These are phyloP conservation scores for Xiphorhynchus erythropygius DNA, from an alignment of 2,797 vertebrate genomes.

Conservation along the genomic window DNA sequence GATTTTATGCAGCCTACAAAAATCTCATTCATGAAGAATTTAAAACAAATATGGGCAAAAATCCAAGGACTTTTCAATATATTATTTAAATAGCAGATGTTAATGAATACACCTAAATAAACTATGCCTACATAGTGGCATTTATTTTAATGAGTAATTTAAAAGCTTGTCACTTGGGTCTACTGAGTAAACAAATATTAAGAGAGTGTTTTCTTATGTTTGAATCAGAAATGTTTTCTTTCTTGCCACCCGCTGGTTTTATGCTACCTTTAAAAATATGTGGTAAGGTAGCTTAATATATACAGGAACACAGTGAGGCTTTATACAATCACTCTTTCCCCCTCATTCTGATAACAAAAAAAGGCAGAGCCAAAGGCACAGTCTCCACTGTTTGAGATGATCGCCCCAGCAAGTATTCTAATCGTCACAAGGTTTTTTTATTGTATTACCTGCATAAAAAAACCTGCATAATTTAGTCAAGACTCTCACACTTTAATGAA, in stretches of 20 bases:
- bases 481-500: background rate
- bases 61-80: constrained; percentile 11
- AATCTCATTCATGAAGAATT: background rate
- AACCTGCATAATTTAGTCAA: background rate
- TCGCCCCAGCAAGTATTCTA: background rate
- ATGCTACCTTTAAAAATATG: background rate
- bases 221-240: constrained; percentile 15
- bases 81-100: constrained; percentile 25
- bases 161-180: background rate
- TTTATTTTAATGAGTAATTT: constrained; percentile 24
- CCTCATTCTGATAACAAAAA: background rate
- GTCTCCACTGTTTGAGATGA: background rate
- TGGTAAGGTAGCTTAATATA: background rate
- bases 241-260: background rate
- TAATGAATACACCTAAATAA: constrained; percentile 7
- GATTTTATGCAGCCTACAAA: background rate
- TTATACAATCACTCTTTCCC: background rate
- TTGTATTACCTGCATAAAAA: background rate
- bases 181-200: constrained; percentile 27
- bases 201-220: background rate
- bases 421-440: background rate
- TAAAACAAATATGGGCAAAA: constrained; percentile 21
- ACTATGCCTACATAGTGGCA: background rate
- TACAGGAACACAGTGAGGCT: background rate
- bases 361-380: background rate